A percentile compares a stretch with the other conserved stretches of the same genome.
These are phyloP conservation scores for Salvelinus alpinus DNA, from an alignment of 2,113 vertebrate species.

Conservation along the genomic window DNA sequence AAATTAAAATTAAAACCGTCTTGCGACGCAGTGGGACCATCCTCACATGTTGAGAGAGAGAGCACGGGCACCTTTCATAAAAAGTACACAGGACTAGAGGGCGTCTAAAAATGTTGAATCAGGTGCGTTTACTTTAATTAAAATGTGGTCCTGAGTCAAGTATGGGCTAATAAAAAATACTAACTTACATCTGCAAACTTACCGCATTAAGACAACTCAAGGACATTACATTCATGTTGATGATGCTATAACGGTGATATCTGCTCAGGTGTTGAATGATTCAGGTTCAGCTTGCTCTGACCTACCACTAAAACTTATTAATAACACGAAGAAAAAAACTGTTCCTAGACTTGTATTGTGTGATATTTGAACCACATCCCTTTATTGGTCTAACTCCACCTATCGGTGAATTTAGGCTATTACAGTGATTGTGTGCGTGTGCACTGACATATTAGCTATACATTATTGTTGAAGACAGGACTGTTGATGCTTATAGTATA, in stretches of 20 bases:
- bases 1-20: neutral
- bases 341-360: neutral
- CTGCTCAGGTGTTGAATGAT: neutral
- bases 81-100: neutral
- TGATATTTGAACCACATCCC: neutral
- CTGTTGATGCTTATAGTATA: too few relatives aligned
- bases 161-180: neutral
- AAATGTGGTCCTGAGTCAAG: conserved; percentile 25
- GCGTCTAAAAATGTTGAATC: conserved; percentile 55
- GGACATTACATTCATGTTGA: neutral
- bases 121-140: conserved; percentile 51
- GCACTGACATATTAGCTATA: neutral
- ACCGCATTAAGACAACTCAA: neutral
- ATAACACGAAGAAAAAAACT: neutral
- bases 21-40: neutral
- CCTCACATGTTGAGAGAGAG: neutral
- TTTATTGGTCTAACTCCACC: neutral
- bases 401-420: neutral
- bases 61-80: neutral
- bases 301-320: neutral
- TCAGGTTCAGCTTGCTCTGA: neutral
- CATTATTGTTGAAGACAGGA: too few relatives aligned
- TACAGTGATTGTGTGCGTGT: neutral
- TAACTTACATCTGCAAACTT: conserved; percentile 12
- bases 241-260: neutral